Evolutionary conservation across 2,113 vertebrate species (phyloP), one percentile per base, ranked within the genome.

Genomic region (Sinocyclocheilus anophthalmus): DNA sequence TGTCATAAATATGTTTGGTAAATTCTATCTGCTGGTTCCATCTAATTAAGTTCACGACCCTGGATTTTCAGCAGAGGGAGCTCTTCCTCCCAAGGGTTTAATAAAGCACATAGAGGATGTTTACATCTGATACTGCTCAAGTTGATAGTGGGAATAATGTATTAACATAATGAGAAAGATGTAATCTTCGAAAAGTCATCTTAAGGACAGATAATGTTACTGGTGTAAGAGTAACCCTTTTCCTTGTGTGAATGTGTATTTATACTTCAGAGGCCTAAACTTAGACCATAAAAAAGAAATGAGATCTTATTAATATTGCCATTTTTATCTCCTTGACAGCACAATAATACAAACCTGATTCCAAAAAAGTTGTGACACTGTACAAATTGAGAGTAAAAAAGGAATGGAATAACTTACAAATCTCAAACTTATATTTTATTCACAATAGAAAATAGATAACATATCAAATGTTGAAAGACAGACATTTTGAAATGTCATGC

Each of bases 1-100:
- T 55, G 53, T 11, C 50, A 57, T 78, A 13, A 78, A 78, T 59
- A 10, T 78, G 76, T 59, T 59, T 78, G 30, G 26, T 59, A 78
- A 57, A 30, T 37, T 57, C 14, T 22, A 55, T 78, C 48, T 14
- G 22, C 39, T 48, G 12, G 39, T 48, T 50, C 45, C n/a, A 48
- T 76, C 73, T 76, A 76, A 76, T 76, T 76, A 78, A 57, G 76
- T 57, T 79, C 76, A 39, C 12, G 53, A 79, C 53, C 76, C 18
- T 39, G 76, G 76, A 59, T n/a, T 59, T 59, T 59, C 76, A 79
- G 18, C 26, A 57, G 16, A 59, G 53, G 10, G 26, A 78, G 26
- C 16, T 37, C 20, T 33, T 59, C 30, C 9, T 79, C 50, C 53
- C 76, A n/a, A 79, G 53, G 20, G 16, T 22, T 59, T 59, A 59